Evolutionary conservation across 2,113 vertebrate species (phyloP), one percentile per base, ranked within the genome.

Genomic region (Embiotoca jacksoni): DNA sequence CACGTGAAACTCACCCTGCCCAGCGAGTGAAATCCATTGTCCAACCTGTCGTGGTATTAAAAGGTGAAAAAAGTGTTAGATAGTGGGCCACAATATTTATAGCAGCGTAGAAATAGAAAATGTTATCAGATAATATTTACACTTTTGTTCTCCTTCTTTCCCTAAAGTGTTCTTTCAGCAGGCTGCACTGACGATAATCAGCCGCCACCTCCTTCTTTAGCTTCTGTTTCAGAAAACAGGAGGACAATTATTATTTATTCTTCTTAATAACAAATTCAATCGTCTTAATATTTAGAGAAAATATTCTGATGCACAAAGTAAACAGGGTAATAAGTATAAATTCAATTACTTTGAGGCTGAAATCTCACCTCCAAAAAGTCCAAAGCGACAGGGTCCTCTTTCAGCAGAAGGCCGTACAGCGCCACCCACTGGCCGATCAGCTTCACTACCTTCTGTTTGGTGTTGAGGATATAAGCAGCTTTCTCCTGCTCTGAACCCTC

Each of bases 371-470:
- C 96, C 73, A 99, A 90, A 72, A 98, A 97, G 4, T 93, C 92
- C 47, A 89, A 77, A 60, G 94, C 95, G 55, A 93, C 69, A 0
- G 94, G 92, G 83, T 99, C 97, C 0, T 95, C 94, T 80, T 94
- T 95, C 73, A 99, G 94, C 84, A 95, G 89, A 8, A 91, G 88
- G 63, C 96, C 94, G 0, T 94, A 98, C 56, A 99, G 93, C 52
- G 94, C 92, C 91, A 97, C 96, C 98, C 97, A 99, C 70, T 96
- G 97, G 88, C 94, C 91, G 1, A 98, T 95, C 44, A 99, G 91
- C 33, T 95, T 94, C 83, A 99, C 93, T 63, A 98, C 95, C 86
- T 96, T 98, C 80, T 97, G 96, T 13, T 96, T 95, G 65, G 95
- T 95, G 76, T 92, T 95, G 77, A 97, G 92, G 35, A 96, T 5